Conservation (phyloP, 2,888 invertebrate genomes). For the Gonocerus acuteangulatus region DNA sequence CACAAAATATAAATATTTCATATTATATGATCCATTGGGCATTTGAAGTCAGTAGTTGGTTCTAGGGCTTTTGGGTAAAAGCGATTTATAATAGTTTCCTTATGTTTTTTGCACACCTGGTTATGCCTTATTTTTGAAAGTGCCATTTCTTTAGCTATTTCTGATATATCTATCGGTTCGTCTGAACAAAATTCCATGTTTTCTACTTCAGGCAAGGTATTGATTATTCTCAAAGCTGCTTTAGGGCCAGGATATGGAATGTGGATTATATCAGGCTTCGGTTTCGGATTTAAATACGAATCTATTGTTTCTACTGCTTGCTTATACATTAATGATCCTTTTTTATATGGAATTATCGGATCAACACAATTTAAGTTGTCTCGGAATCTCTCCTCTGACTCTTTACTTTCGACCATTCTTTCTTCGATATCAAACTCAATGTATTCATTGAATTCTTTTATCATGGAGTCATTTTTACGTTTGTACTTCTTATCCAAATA, state of each 20-base stretch:
- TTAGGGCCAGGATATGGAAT: background rate
- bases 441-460: background rate
- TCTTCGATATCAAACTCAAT: slow-evolving; percentile 8
- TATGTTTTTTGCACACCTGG: no score
- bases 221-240: no score
- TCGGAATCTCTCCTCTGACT: background rate
- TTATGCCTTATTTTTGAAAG: no score
- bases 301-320: background rate
- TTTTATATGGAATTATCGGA: slow-evolving; percentile 12
- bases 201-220: no score
- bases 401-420: slow-evolving; percentile 1
- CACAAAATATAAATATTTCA: no score
- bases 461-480: background rate
- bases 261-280: background rate
- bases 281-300: background rate
- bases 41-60: no score
- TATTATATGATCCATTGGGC: no score
- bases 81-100: no score
- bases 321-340: background rate
- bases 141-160: no score
- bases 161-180: no score
- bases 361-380: background rate
- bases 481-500: slow-evolving; percentile 3
- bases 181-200: no score
- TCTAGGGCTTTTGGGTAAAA: no score